Evolutionary conservation across 2,113 vertebrate genomes (phyloP), one percentile per base, ranked within the genome.

Genomic region (Sebastes fasciatus): DNA sequence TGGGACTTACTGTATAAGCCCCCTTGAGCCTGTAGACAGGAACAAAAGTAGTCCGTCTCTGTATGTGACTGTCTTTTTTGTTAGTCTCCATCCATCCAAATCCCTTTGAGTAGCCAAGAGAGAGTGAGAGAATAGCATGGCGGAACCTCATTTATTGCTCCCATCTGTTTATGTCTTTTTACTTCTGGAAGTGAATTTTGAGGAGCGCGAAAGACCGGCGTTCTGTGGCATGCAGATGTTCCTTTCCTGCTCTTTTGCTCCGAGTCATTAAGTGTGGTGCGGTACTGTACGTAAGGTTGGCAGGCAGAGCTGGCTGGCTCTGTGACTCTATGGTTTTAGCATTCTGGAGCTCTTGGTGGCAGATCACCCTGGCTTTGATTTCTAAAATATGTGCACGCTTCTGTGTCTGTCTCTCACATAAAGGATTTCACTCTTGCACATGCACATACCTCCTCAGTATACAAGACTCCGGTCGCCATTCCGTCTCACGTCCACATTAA

Each of bases 131-230:
- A 88, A 85, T 62, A 78, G 58, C 49, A 49, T 43, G 45, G 66
- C 74, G 69, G 76, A 83, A 86, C 72, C 42, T 80, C 80, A 74
- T 83, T 88, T 87, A 87, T 88, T 86, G 80, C 86, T 83, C 74
- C 86, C 90, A 89, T 91, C 90, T 92, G 91, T 92, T 92, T 83
- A 79, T 88, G 79, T 88, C 82, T 89, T 90, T 69, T 86, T 80
- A 66, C 62, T 75, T 54, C 17, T 85, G 73, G 82, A 88, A 65
- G 64, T 67, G 60, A 64, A 57, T 78, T 81, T 40, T 49, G 65
- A 85, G 81, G 77, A 65, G 74, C 42, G 69, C 82, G 72, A 88
- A 64, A 86, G 88, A 70, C 85, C 79, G 4, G 78, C 45, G 4
- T 34, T 76, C 80, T 71, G 86, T 77, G 85, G 79, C 77, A 77